A percentile compares a stretch with the other conserved stretches of the same genome.
Evolutionary conservation across 2,797 vertebrate species (phyloP).

Genomic region (Microctenopoma steveboyesi): DNA sequence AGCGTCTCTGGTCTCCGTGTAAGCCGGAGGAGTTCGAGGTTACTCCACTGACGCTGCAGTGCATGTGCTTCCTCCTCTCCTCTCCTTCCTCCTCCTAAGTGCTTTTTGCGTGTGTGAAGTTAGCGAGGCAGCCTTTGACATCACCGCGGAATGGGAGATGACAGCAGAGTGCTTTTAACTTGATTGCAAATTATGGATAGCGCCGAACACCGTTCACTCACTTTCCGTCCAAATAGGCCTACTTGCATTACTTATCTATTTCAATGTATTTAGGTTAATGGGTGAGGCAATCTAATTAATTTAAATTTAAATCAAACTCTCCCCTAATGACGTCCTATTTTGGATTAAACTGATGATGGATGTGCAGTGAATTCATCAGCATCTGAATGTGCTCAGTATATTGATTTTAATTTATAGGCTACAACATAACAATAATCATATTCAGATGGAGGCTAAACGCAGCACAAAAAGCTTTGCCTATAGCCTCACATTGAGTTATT

Average conservation of each 20-base stretch:
- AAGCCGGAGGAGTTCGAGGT: constrained; percentile 55
- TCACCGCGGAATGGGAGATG: constrained; percentile 79
- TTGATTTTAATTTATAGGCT: constrained; percentile 39
- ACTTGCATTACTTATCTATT: constrained; percentile 82
- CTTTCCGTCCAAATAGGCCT: constrained; percentile 80
- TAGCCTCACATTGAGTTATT: constrained; percentile 24
- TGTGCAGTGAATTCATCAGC: constrained; percentile 67
- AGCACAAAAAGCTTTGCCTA: constrained; percentile 2
- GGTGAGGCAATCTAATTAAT: constrained; percentile 83
- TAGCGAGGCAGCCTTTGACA: constrained; percentile 81
- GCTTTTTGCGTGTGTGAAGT: constrained; percentile 79
- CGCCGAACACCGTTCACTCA: constrained; percentile 70
- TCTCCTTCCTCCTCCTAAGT: constrained; percentile 63
- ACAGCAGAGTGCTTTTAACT: constrained; percentile 84
- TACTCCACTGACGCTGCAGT: constrained; percentile 58
- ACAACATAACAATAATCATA: constrained; percentile 20
- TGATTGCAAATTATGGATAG: constrained; percentile 85
- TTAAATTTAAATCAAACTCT: constrained; percentile 81
- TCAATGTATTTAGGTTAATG: constrained; percentile 84
- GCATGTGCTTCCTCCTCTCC: constrained; percentile 64
- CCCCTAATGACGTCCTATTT: constrained; percentile 81
- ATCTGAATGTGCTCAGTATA: constrained; percentile 40
- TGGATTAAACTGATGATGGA: constrained; percentile 69
- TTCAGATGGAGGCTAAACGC: constrained; percentile 25
- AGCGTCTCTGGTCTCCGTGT: constrained; percentile 15